phyloP scores from a whole-genome alignment of 2,888 invertebrate genomes.

The Lomographa bimaculata region DNA sequence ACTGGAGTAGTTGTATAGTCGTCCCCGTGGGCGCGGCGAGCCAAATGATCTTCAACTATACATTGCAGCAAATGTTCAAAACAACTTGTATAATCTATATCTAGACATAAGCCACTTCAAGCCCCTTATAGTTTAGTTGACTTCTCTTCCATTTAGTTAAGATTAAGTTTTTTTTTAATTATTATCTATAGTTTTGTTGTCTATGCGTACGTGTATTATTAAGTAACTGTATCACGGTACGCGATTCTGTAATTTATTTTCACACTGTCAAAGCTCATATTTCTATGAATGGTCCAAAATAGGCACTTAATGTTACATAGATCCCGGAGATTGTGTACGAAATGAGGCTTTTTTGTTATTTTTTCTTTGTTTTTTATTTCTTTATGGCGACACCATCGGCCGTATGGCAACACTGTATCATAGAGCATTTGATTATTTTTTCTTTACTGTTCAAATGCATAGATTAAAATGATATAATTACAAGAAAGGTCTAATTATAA shows the following conservation, averaged over 20 bases:
- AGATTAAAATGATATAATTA: conserved; percentile 72
- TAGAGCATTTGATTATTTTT: conserved; percentile 59
- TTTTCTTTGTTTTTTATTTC: conserved; percentile 46
- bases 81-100: conserved; percentile 30
- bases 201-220: conserved; percentile 53
- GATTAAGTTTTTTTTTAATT: conserved; percentile 72
- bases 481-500: conserved; percentile 82
- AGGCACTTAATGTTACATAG: conserved; percentile 48
- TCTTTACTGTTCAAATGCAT: conserved; percentile 71
- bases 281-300: conserved; percentile 49
- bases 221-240: conserved; percentile 41
- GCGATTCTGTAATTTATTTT: conserved; percentile 59
- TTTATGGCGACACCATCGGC: conserved; percentile 52
- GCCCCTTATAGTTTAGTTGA: conserved; percentile 67
- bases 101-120: conserved; percentile 52
- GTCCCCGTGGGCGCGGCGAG: conserved; percentile 18
- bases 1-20: neutral
- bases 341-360: conserved; percentile 67
- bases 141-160: conserved; percentile 77
- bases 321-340: conserved; percentile 68
- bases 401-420: conserved; percentile 49
- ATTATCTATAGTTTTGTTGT: conserved; percentile 64
- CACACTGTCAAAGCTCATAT: conserved; percentile 53
- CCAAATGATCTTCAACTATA: conserved; percentile 12
- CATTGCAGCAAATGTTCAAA: conserved; percentile 22